Base-by-base conservation (phyloP, 2,888 invertebrate genomes). In the Apamea crenata region DNA sequence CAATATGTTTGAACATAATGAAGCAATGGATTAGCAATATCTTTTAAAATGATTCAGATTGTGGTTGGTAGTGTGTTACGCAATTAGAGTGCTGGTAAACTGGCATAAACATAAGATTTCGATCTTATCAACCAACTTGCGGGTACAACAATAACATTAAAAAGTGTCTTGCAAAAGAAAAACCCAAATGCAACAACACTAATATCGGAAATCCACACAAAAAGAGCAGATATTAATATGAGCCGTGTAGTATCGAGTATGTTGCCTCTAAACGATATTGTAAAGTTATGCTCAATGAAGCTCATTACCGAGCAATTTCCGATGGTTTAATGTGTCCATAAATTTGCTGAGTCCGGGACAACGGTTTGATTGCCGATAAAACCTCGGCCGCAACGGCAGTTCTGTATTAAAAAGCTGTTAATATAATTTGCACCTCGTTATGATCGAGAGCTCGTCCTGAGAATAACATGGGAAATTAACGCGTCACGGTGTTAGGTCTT, bases 371-470 rank as follows among this genome's bases (percentile, higher is more conserved):
- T 91, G 91, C 90, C 94, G 91, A 96, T 95, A 94, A 95, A 95
- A 93, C 88, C 90, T 89, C 91, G 83, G 85, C 92, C 91, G 88
- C 91, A 91, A 92, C 90, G 89, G 91, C 89, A 91, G 88, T 85
- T 91, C 91, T 90, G 91, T 93, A 93, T 95, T 93, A 94, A 94
- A 94, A 91, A 85, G 92, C 90, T 92, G 91, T 93, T 95, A 94
- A 94, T 93, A 93, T 90, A 93, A 94, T 95, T 95, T 93, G 92
- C 93, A 92, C 93, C 92, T 93, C 94, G 92, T 95, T 93, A 94
- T 91, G 91, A 89, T 86, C 87, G 86, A 68, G 68, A 77, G 71
- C 29, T 68, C 82, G 66, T 77, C 84, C 71, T 82, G 81, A 81
- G 80, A 78, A 87, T 86, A 88, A 87, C 86, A 92, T 89, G 86